phyloP scores from a whole-genome alignment of 1,140 invertebrate species.

The Zeugodacus cucurbitae region DNA sequence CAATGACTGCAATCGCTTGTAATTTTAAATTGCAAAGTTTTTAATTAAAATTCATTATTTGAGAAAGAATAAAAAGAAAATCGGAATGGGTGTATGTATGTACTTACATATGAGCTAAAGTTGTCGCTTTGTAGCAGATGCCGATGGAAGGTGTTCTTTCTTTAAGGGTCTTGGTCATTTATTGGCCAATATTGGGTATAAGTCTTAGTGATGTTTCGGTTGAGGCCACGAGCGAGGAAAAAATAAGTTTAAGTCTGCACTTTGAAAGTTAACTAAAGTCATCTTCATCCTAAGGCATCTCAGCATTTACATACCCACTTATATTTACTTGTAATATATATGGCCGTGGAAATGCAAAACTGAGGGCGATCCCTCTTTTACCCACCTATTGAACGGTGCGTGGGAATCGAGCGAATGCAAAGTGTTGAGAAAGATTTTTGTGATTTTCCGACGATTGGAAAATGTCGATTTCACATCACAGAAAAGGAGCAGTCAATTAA shows the following conservation, averaged over 20 bases:
- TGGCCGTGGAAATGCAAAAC: not conserved
- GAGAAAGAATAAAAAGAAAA: too few species aligned
- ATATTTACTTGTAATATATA: not conserved
- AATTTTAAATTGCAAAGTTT: not conserved
- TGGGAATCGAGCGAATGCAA: not conserved
- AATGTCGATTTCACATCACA: not conserved
- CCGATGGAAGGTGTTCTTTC: too few species aligned
- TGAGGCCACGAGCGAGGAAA: too few species aligned
- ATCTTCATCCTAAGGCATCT: too few species aligned
- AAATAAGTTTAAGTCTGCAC: not conserved
- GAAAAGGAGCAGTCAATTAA: not conserved
- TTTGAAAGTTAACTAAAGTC: not conserved
- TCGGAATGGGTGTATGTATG: too few species aligned
- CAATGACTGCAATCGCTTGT: not conserved
- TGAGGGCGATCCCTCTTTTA: not conserved
- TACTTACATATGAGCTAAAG: too few species aligned
- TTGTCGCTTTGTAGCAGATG: too few species aligned
- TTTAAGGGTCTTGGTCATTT: too few species aligned
- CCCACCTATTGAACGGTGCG: not conserved
- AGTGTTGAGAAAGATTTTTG: not conserved
- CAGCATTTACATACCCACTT: too few species aligned
- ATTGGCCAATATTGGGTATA: too few species aligned
- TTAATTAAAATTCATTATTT: not conserved
- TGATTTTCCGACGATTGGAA: not conserved
- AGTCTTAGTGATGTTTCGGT: not conserved